Conservation (phyloP, 2,888 invertebrate genomes). For the Axea sp. region DNA sequence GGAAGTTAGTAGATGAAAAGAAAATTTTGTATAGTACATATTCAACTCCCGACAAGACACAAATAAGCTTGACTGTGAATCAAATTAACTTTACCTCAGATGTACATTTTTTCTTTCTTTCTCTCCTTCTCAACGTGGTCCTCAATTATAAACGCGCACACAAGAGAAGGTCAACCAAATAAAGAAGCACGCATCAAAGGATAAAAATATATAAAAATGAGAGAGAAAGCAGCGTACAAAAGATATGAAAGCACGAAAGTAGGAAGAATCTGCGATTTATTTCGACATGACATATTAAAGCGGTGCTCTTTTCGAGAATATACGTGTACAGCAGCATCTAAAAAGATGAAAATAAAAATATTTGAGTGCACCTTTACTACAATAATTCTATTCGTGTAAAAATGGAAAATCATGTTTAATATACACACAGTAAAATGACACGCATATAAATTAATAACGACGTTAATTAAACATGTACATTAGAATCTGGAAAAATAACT, state of each 20-base stretch:
- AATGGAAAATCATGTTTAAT: constrained; percentile 13
- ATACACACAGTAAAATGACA: constrained; percentile 5
- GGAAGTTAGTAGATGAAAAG: no score
- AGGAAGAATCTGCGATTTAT: constrained; percentile 58
- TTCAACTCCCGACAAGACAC: constrained; percentile 6
- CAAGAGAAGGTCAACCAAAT: constrained; percentile 38
- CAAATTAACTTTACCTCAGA: constrained; percentile 55
- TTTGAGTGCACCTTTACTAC: constrained; percentile 31
- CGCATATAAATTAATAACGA: constrained; percentile 9
- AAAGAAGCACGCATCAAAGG: constrained; percentile 41
- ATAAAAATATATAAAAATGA: constrained; percentile 37
- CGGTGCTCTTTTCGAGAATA: constrained; percentile 51
- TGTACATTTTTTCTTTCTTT: constrained; percentile 22
- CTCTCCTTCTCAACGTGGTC: constrained; percentile 14
- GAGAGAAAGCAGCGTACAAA: constrained; percentile 40
- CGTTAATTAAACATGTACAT: no score
- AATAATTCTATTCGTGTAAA: constrained; percentile 38
- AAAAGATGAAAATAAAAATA: constrained; percentile 53
- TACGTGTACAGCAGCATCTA: constrained; percentile 32
- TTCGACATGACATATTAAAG: constrained; percentile 61
- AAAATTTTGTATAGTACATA: constrained; percentile 33
- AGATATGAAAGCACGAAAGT: constrained; percentile 52
- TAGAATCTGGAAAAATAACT: no score
- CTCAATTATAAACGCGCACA: constrained; percentile 31
- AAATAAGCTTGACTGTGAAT: constrained; percentile 46